phyloP scores from a whole-genome alignment of 2,113 vertebrate genomes.

The Natator depressus region DNA sequence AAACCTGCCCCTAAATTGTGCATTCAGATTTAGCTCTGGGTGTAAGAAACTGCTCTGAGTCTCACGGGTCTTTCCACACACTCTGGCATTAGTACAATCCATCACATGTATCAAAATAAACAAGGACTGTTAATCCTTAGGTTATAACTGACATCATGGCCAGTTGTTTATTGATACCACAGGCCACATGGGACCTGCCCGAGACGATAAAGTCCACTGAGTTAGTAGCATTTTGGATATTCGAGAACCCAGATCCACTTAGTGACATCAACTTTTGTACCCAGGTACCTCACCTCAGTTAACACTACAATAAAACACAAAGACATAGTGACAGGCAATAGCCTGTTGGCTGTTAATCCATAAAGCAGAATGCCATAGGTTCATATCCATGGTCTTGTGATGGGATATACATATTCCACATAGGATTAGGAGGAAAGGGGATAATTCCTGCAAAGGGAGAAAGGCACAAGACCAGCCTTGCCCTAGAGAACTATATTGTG shows the following conservation, averaged over 20 bases:
- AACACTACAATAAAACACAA: background rate
- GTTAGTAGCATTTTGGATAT: background rate
- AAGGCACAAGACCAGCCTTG: background rate
- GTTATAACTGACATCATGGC: background rate
- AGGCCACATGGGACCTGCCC: background rate
- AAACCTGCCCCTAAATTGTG: background rate
- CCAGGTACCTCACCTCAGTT: background rate
- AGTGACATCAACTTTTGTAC: background rate
- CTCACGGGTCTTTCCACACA: background rate
- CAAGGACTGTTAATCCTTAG: conserved; percentile 34
- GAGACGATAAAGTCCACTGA: background rate
- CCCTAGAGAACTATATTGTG: background rate
- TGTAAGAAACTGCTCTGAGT: background rate
- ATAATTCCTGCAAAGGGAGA: background rate
- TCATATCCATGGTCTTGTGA: background rate
- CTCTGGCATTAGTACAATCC: conserved; percentile 6
- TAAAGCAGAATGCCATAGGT: background rate
- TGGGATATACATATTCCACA: background rate
- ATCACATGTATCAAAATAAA: conserved; percentile 13
- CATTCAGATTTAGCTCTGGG: background rate
- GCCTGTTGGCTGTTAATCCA: background rate
- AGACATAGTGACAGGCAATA: background rate
- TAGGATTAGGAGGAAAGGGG: background rate
- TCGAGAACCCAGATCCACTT: background rate
- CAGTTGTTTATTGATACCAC: background rate